phyloP scores from a whole-genome alignment of 1,140 invertebrate species.

The Zaprionus camerounensis region DNA sequence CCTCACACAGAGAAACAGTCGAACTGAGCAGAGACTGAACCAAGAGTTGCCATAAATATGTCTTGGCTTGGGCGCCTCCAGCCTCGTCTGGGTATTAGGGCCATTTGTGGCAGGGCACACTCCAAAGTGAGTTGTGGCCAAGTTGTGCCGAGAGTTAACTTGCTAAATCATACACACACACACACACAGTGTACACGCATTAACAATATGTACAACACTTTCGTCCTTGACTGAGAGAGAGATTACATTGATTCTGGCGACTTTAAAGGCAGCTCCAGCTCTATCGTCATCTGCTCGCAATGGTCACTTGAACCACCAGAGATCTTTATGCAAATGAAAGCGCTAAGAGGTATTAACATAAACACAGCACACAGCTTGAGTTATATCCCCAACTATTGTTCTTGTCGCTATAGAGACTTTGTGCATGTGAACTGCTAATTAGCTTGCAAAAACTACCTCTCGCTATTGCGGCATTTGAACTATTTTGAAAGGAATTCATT shows the following conservation, averaged over 20 bases:
- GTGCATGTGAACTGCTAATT: not conserved
- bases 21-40: not conserved
- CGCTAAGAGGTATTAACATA: slow-evolving; percentile 1
- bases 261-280: not conserved
- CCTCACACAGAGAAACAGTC: not conserved
- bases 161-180: slow-evolving; percentile 66
- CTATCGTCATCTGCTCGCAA: not conserved
- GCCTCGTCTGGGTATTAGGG: slow-evolving; percentile 49
- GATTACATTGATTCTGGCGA: not conserved
- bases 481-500: not conserved
- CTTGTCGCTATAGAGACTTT: not conserved
- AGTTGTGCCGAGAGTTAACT: slow-evolving; percentile 57
- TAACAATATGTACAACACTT: slow-evolving; percentile 37
- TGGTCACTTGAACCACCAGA: not conserved
- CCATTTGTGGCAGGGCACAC: slow-evolving; percentile 72
- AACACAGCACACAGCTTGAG: not conserved
- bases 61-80: slow-evolving; percentile 22
- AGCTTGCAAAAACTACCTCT: not conserved
- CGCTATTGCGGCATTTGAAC: not conserved
- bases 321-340: not conserved
- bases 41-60: slow-evolving; percentile 58
- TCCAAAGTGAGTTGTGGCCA: slow-evolving; percentile 80
- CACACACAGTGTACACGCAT: slow-evolving; percentile 23
- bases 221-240: slow-evolving; percentile 2
- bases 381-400: not conserved